Base-by-base conservation (phyloP, 1,140 invertebrate genomes). In the Sycobia sp. region DNA sequence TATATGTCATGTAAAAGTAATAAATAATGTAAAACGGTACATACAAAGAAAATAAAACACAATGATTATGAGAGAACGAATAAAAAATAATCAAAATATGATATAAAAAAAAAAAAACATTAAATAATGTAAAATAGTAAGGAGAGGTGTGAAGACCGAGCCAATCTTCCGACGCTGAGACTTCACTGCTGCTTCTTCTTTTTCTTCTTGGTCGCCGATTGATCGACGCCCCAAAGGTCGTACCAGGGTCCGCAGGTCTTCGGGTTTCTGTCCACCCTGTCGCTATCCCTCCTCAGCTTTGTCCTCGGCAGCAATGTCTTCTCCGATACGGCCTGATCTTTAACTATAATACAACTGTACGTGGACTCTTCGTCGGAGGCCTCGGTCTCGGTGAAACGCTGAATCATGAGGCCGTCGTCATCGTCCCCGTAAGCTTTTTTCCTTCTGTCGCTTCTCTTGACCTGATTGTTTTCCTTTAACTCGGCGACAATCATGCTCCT, bases 161-260 rank as follows among this genome's bases (percentile, higher is more conserved):
- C 23, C 20, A 51, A 0, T 38, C 10, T 3, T 49, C 2, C 18
- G 23, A 10, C 18, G 23, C 1, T 10, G 22, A 13, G 3, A 13
- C n/a, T 18, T 25, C 62, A 58, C 34, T 72, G 71, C 59, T 76
- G 74, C 53, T 79, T 73, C 67, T 78, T 78, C 55, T 76, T 76
- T 63, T 82, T 81, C 61, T 81, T 81, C 55, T 77, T 84, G 64
- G 82, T 79, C 41, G 83, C 82, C 5, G 84, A 86, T 16, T 80
- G 74, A 67, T 86, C 85, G n/a, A 84, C 75, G 1, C 89, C 90
- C 91, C 91, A 93, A 38, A 93, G 85, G 77, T 93, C 91, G 71
- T 92, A 94, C 92, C 92, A 95, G 0, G 91, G 91, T 1, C 91
- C 91, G 74, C 91, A 93, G 62, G 90, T 90, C 67, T 90, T 89